Evolutionary conservation across 2,797 vertebrate species (phyloP), one percentile per base, ranked within the genome.

Genomic region (Cyprinodon diabolis): DNA sequence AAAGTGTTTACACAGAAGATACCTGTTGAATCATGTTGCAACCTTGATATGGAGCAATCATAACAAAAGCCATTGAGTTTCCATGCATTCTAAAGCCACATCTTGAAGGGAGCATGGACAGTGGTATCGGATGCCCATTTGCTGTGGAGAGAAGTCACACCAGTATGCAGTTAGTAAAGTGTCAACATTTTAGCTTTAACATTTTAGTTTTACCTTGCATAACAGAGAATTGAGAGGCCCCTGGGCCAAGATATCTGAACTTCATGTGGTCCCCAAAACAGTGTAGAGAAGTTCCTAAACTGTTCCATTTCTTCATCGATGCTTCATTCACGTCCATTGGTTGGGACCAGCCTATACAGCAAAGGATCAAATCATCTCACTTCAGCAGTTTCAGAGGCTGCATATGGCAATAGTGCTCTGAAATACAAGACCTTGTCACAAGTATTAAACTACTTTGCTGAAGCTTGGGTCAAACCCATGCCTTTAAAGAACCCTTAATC

Each of bases 51-150:
- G 91, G 89, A 69, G 86, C 80, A 11, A 67, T 9, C 80, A 92
- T 51, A 6, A 79, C 21, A 3, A 93, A 74, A 1, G 56, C 74
- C 45, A 83, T 10, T 0, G 84, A 5, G 67, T 85, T 87, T 23
- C 19, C 83, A 5, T 83, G 78, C 63, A 89, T 82, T 52, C 1
- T 88, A 78, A 92, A 93, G 73, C 90, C 90, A 87, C 92, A 93
- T 40, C 43, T 60, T 23, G 74, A 8, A 63, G 91, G 90, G 47
- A 92, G 56, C 8, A 85, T 71, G 43, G 84, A 66, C 17, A 93
- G 35, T 54, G 84, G 83, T 47, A 88, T 3, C 13, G 76, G 56
- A 4, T 45, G 4, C 17, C 21, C 56, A 60, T 30, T 48, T 51
- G 2, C 88, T 89, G 63, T 10, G 14, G 7, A 3, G 25, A 40